Conservation (phyloP, 2,888 invertebrate genomes). For the Acleris sparsana region DNA sequence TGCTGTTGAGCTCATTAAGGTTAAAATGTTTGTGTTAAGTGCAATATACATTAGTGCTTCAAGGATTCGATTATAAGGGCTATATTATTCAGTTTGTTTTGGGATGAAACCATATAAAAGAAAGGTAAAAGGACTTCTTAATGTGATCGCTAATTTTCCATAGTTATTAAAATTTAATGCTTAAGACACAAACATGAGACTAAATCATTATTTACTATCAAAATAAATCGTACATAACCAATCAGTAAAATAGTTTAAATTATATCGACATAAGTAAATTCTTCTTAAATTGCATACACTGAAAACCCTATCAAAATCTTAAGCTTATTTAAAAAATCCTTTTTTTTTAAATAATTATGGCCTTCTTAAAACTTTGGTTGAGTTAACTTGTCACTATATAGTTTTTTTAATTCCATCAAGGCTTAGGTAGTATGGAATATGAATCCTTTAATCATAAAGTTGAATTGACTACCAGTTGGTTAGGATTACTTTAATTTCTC, state of each 20-base stretch:
- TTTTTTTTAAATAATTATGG: conserved; percentile 25
- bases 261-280: conserved; percentile 7
- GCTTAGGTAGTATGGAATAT: background rate
- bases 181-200: background rate
- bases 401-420: conserved; percentile 10
- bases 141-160: too few species aligned
- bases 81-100: too few species aligned
- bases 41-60: too few species aligned
- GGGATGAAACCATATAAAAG: too few species aligned
- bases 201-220: background rate
- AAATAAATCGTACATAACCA: conserved; percentile 15
- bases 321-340: conserved; percentile 34
- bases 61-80: too few species aligned
- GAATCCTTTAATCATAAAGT: conserved; percentile 8
- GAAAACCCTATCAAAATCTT: conserved; percentile 32
- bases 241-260: conserved; percentile 3
- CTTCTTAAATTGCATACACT: conserved; percentile 16
- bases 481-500: too few species aligned
- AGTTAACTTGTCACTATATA: conserved; percentile 7
- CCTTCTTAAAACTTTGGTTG: conserved; percentile 24
- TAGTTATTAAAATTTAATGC: background rate
- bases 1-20: too few species aligned
- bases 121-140: too few species aligned
- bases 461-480: conserved; percentile 10
- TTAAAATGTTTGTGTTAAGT: too few species aligned